These are phyloP conservation scores for Siniperca scherzeri DNA, from an alignment of 2,797 vertebrate genomes.

Conservation along the genomic window DNA sequence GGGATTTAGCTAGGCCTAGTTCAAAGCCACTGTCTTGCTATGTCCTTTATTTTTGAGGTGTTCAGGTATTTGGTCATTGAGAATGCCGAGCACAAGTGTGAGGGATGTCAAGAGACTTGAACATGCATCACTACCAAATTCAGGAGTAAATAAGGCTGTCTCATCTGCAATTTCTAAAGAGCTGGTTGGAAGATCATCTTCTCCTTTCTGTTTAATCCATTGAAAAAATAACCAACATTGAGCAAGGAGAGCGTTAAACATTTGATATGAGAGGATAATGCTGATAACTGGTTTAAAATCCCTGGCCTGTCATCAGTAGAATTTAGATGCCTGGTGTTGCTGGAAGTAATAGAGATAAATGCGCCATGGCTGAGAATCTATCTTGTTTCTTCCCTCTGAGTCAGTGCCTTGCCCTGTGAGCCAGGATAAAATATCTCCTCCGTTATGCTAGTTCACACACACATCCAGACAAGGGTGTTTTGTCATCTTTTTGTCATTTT, in stretches of 20 bases:
- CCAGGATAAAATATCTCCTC: conserved; percentile 70
- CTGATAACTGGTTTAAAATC: conserved; percentile 68
- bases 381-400: conserved; percentile 67
- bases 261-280: conserved; percentile 64
- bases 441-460: conserved; percentile 55
- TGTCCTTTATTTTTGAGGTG: conserved; percentile 9
- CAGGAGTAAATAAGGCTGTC: conserved; percentile 30
- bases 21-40: conserved; percentile 36
- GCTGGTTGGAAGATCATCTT: conserved; percentile 21
- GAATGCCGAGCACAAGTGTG: conserved; percentile 25
- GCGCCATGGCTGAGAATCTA: conserved; percentile 61
- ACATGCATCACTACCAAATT: conserved; percentile 29
- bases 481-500: conserved; percentile 64
- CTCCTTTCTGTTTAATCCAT: conserved; percentile 29
- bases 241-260: conserved; percentile 50
- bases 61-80: conserved; percentile 12
- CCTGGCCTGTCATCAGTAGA: conserved; percentile 68
- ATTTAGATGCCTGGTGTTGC: conserved; percentile 72
- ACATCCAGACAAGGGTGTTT: conserved; percentile 47
- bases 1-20: conserved; percentile 17
- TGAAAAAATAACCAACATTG: conserved; percentile 50
- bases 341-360: conserved; percentile 79
- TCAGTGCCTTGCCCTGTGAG: conserved; percentile 61
- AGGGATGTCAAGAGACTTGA: conserved; percentile 13
- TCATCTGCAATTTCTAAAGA: conserved; percentile 23